A percentile compares a stretch with the other conserved stretches of the same genome.
Evolutionary conservation across 2,113 vertebrate genomes (phyloP).

Genomic region (Rhinolophus ferrumequinum): DNA sequence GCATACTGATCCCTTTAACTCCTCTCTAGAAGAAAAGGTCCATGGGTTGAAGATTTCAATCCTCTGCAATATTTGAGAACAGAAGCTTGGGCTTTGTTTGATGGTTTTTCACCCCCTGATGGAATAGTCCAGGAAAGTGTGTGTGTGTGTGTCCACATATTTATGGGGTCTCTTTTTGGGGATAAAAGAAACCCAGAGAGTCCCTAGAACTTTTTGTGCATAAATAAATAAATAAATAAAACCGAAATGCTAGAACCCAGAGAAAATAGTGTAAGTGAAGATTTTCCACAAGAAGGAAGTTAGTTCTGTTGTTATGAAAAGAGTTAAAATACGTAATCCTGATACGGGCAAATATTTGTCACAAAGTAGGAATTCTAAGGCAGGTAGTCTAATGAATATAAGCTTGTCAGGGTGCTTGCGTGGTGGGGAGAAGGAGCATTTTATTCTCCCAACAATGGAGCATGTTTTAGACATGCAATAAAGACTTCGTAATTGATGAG

Average conservation of each 20-base stretch:
- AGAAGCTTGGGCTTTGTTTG: background rate
- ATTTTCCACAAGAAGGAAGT: background rate
- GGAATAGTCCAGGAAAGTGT: background rate
- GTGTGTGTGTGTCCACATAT: background rate
- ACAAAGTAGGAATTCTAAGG: background rate
- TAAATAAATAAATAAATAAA: background rate
- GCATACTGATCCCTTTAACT: background rate
- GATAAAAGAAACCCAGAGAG: background rate
- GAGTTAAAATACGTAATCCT: background rate
- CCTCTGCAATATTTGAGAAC: background rate
- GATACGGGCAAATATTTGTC: background rate
- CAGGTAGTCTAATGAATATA: background rate
- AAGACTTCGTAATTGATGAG: background rate
- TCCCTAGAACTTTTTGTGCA: background rate
- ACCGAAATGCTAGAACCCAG: background rate
- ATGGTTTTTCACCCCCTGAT: background rate
- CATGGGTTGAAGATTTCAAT: background rate
- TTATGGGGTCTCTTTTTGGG: background rate
- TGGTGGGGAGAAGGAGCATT: background rate
- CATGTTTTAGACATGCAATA: background rate
- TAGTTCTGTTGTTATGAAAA: background rate
- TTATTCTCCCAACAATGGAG: background rate
- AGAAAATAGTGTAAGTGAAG: background rate
- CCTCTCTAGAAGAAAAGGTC: background rate
- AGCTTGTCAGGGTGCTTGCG: background rate